Conservation (phyloP, 2,888 invertebrate genomes). For the Stenodera caucasica region DNA sequence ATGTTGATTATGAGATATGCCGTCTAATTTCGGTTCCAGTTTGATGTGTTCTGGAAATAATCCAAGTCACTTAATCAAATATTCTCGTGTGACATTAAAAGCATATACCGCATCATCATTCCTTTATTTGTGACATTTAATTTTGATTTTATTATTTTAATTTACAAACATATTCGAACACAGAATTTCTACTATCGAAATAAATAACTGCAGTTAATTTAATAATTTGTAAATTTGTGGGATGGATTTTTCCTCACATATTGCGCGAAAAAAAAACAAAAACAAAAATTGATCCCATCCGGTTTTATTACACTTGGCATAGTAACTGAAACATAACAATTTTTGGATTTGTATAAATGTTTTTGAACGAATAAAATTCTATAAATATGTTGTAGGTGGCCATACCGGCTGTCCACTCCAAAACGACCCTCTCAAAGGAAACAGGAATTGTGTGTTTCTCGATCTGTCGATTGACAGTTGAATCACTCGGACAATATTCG, state of each 20-base stretch:
- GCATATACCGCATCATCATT: conserved; percentile 2
- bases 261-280: no score
- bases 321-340: neutral
- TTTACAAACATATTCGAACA: no score
- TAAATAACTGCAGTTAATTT: no score
- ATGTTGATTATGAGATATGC: conserved; percentile 3
- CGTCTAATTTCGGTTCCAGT: conserved; percentile 9
- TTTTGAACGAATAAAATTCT: neutral
- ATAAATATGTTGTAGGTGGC: conserved; percentile 8
- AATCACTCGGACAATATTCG: no score
- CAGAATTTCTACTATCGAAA: no score
- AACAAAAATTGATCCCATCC: neutral
- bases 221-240: no score
- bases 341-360: neutral
- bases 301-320: conserved; percentile 5
- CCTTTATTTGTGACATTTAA: neutral
- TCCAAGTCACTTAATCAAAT: conserved; percentile 9
- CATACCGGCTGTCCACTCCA: no score
- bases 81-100: conserved; percentile 5
- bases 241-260: no score
- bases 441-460: no score
- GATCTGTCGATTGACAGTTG: no score
- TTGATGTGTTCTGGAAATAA: conserved; percentile 10
- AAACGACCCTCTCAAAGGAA: no score
- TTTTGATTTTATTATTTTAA: neutral